phyloP scores from a whole-genome alignment of 2,797 vertebrate genomes.

The Acanthiza pusilla region DNA sequence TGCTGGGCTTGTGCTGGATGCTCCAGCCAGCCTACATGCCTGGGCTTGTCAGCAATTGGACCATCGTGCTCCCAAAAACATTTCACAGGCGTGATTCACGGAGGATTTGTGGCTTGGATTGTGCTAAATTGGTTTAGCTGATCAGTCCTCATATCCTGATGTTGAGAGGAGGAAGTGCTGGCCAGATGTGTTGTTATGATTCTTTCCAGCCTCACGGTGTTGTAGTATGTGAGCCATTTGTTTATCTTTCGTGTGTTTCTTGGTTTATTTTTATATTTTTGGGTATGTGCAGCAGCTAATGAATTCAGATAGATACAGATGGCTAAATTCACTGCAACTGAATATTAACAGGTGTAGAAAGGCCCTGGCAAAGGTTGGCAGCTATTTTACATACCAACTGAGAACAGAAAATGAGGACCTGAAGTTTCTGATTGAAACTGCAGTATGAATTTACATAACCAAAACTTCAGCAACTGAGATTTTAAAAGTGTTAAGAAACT shows the following conservation, averaged over 20 bases:
- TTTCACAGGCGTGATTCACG: constrained; percentile 35
- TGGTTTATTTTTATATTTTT: neutral
- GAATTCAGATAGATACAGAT: neutral
- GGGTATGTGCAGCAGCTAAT: neutral
- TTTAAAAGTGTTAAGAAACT: constrained; percentile 4
- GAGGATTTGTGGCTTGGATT: constrained; percentile 9
- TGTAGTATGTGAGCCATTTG: neutral
- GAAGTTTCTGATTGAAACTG: neutral
- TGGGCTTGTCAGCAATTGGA: neutral
- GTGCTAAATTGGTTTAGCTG: neutral
- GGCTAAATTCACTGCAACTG: neutral
- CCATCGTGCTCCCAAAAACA: neutral
- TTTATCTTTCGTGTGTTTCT: neutral
- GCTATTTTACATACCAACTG: neutral
- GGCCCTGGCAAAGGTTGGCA: neutral
- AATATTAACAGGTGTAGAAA: constrained; percentile 36
- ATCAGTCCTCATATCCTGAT: neutral
- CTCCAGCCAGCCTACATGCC: neutral
- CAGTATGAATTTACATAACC: neutral
- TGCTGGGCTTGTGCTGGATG: neutral
- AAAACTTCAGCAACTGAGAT: constrained; percentile 25
- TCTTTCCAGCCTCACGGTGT: neutral
- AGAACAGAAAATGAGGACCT: neutral
- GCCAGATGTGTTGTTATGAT: neutral
- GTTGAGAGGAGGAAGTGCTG: neutral